Base-by-base conservation (phyloP, 2,797 vertebrate species). In the Pterois miles region DNA sequence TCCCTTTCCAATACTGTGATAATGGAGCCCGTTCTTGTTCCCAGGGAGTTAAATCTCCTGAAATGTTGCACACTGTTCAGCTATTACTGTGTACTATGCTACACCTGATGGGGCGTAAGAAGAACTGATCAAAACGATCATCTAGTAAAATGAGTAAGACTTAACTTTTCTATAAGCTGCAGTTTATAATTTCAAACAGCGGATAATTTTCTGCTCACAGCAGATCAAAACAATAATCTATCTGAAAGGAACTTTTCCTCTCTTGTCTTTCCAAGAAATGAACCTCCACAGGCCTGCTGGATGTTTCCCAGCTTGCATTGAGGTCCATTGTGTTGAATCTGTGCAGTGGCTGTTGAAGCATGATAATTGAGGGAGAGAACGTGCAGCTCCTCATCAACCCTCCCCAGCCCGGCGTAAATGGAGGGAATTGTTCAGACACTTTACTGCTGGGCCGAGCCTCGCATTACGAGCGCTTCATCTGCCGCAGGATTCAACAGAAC, bases 341-440 rank as follows among this genome's bases (percentile, higher is more conserved):
- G 85, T 89, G 81, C 22, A 43, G 83, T 29, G 86, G 67, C 88
- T 78, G 82, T 67, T 86, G 86, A 83, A 76, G 86, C 91, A 64
- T 91, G 90, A 88, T 71, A 71, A 89, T 92, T 92, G 86, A 81
- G 71, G 68, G 83, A 77, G 90, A 81, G 88, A 92, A 91, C 84
- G 83, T 89, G 90, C 90, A 81, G 81, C 82, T 91, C 69, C 87
- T 80, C 91, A 87, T 88, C 86, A 82, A 67, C 85, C 59, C 84
- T 84, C 79, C 81, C 69, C 77, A 62, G 78, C 77, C 68, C 64
- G 58, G 59, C 16, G n/a, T 79, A 84, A 92, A 91, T 87, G 66
- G 77, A 81, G 82, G 62, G 71, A 83, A 91, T 86, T 87, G 90
- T 90, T 91, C 58, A n/a, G 78, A 43, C 67, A 62, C 70, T 74